A percentile compares a stretch with the other conserved stretches of the same genome.
Evolutionary conservation across 2,113 vertebrate species (phyloP).

Genomic region (Oenanthe melanoleuca): DNA sequence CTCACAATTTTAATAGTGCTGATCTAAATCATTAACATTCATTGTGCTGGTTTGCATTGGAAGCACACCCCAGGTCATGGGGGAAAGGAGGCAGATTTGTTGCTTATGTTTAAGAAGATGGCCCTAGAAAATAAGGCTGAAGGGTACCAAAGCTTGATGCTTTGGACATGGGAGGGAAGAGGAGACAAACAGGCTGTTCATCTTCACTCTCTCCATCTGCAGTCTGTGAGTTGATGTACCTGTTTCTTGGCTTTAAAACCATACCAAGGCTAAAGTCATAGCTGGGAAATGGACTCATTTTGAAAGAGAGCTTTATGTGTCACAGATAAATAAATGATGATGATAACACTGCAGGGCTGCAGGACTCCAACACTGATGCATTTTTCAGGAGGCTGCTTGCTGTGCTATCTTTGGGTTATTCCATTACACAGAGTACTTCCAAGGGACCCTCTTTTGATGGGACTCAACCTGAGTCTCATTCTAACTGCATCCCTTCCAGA

Average conservation of each 20-base stretch:
- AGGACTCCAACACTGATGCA: not conserved
- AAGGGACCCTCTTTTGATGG: not conserved
- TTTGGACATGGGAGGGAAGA: not conserved
- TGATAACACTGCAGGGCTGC: not conserved
- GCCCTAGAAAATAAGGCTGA: not conserved
- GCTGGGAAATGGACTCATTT: not conserved
- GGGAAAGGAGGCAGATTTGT: not conserved
- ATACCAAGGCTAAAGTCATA: not conserved
- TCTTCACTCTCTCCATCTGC: not conserved
- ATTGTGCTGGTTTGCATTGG: not conserved
- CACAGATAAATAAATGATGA: conserved; percentile 43
- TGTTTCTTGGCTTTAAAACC: not conserved
- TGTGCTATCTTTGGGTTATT: not conserved
- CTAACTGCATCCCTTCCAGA: not conserved
- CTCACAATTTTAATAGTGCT: not conserved
- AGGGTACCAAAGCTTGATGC: not conserved
- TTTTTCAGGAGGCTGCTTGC: conserved; percentile 31
- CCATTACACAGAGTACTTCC: not conserved
- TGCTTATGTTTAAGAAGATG: not conserved
- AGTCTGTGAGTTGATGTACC: not conserved
- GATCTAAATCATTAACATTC: not conserved
- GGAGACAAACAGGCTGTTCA: not conserved
- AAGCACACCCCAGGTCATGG: not conserved
- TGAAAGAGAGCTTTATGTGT: conserved; percentile 1
- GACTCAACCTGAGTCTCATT: not conserved